Evolutionary conservation across 2,113 vertebrate species (phyloP).

Genomic region (Xenopus borealis): DNA sequence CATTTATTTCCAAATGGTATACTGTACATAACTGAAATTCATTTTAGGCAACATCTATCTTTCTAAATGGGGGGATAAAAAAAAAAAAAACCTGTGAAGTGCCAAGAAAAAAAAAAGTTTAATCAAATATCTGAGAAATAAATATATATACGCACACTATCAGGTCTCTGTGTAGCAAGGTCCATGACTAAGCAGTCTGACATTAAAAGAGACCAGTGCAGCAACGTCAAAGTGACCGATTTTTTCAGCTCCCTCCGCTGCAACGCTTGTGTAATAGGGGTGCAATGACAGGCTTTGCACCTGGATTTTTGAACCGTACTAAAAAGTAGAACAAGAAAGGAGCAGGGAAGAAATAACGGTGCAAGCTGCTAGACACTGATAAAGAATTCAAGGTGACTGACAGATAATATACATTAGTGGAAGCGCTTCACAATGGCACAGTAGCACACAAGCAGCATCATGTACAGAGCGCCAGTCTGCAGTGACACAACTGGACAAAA

Average conservation of each 20-base stretch:
- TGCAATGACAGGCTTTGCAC: background rate
- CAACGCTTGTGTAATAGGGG: background rate
- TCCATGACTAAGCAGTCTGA: background rate
- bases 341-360: background rate
- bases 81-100: background rate
- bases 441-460: background rate
- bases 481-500: background rate
- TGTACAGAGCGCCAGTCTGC: background rate
- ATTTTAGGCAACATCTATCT: background rate
- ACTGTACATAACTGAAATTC: background rate
- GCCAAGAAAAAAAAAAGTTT: too few relatives aligned
- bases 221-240: background rate
- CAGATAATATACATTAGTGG: background rate
- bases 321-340: conserved; percentile 2
- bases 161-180: background rate
- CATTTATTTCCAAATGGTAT: background rate
- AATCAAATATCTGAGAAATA: background rate
- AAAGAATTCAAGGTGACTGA: conserved; percentile 1
- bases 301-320: background rate
- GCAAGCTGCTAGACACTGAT: conserved; percentile 1
- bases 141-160: background rate
- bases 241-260: background rate
- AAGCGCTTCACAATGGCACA: background rate
- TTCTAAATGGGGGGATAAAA: background rate
- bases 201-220: background rate